These are phyloP conservation scores for Cenopis cana DNA, from an alignment of 2,888 invertebrate species.

Conservation along the genomic window DNA sequence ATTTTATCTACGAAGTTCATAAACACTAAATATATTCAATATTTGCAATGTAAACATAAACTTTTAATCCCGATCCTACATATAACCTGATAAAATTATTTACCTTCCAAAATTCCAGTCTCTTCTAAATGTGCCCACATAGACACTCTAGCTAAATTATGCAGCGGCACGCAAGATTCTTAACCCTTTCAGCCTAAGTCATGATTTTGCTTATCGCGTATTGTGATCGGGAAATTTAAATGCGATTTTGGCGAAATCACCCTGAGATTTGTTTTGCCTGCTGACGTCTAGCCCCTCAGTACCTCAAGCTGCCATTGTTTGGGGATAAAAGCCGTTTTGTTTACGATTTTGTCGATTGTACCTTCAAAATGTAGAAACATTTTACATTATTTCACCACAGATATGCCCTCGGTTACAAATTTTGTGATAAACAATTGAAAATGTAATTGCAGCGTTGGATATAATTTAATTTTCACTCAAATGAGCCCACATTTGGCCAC, in stretches of 20 bases:
- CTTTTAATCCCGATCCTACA: not conserved
- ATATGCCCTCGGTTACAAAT: constrained; percentile 53
- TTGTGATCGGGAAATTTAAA: constrained; percentile 80
- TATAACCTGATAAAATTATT: constrained; percentile 15
- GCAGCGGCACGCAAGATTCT: constrained; percentile 80
- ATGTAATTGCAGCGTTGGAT: constrained; percentile 57
- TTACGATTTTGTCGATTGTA: constrained; percentile 58
- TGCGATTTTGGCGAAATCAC: constrained; percentile 74
- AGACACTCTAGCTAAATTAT: constrained; percentile 76
- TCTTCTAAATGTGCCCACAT: constrained; percentile 51
- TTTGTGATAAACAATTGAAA: constrained; percentile 65
- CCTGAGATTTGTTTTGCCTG: constrained; percentile 64
- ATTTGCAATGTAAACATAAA: not conserved
- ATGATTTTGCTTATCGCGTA: constrained; percentile 82
- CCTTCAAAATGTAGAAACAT: constrained; percentile 24
- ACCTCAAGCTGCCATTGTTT: constrained; percentile 39
- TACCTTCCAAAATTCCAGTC: constrained; percentile 16
- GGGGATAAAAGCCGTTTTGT: constrained; percentile 56
- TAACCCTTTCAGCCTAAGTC: constrained; percentile 80
- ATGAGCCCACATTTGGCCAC: constrained; percentile 52
- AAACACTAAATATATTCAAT: not conserved
- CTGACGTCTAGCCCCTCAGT: constrained; percentile 36
- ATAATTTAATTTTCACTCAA: constrained; percentile 68
- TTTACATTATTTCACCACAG: constrained; percentile 8
- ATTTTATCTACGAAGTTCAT: too few species aligned